phyloP scores from a whole-genome alignment of 2,797 vertebrate genomes.

The Ispidina lecontei region DNA sequence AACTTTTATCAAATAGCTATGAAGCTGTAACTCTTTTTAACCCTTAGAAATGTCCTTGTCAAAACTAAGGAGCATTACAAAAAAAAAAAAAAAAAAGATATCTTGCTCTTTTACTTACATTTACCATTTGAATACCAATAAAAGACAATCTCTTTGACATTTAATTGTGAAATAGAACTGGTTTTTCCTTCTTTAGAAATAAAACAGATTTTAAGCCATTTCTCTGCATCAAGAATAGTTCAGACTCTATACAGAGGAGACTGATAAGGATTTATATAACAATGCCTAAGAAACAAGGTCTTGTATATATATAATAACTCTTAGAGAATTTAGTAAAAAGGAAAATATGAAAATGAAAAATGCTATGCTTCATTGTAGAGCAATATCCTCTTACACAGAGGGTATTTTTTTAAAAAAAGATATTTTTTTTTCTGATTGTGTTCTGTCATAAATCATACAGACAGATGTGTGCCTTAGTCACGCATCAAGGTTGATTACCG shows the following conservation, averaged over 20 bases:
- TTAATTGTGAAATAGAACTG: neutral
- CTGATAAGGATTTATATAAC: neutral
- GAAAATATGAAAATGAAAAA: constrained; percentile 19
- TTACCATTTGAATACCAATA: neutral
- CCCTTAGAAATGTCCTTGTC: neutral
- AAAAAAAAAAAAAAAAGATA: neutral
- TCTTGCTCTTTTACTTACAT: neutral
- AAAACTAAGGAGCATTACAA: neutral
- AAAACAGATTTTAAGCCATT: neutral
- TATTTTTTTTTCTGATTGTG: constrained; percentile 62
- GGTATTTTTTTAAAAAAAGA: neutral
- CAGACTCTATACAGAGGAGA: neutral
- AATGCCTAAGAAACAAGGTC: neutral
- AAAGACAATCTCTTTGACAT: neutral
- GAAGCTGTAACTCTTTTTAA: neutral
- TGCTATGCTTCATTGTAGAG: neutral
- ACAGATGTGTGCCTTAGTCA: constrained; percentile 81
- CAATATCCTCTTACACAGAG: constrained; percentile 48
- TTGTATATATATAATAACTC: neutral
- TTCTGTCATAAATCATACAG: constrained; percentile 70
- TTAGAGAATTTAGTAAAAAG: neutral
- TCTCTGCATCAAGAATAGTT: neutral
- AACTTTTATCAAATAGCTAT: neutral
- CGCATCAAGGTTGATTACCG: constrained; percentile 77
- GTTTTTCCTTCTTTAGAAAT: neutral